Conservation (phyloP, 1,140 invertebrate species). For the Pseudachorutes palmiensis region DNA sequence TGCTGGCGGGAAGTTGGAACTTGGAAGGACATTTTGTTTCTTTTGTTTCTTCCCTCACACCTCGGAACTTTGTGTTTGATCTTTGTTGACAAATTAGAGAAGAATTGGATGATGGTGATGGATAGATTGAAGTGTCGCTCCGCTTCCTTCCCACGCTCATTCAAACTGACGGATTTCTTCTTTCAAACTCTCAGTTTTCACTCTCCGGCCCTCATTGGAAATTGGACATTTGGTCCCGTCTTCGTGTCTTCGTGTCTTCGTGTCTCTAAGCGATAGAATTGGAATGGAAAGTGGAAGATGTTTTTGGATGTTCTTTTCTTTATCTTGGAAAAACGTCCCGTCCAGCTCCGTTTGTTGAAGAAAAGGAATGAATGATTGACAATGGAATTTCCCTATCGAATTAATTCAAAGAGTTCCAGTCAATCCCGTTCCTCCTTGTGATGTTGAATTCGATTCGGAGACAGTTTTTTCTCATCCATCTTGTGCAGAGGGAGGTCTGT, state of each 20-base stretch:
- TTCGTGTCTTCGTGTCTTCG: too few species aligned
- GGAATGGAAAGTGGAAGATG: too few species aligned
- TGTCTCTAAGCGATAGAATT: too few species aligned
- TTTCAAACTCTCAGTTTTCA: not conserved
- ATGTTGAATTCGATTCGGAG: not conserved
- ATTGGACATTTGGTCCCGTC: too few species aligned
- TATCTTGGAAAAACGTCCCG: too few species aligned
- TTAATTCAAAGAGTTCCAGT: constrained; percentile 35
- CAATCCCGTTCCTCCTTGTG: constrained; percentile 19
- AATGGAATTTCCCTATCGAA: constrained; percentile 39
- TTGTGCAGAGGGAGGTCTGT: too few species aligned
- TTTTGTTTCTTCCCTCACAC: constrained; percentile 19
- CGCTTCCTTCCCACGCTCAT: not conserved
- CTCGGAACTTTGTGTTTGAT: constrained; percentile 24
- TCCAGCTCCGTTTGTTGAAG: too few species aligned
- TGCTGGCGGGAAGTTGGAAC: too few species aligned
- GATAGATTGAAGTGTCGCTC: not conserved
- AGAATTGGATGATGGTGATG: not conserved
- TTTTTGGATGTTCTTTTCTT: too few species aligned
- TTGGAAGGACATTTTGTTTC: too few species aligned
- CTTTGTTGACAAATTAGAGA: not conserved
- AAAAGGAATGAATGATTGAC: constrained; percentile 36
- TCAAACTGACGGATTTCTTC: not conserved
- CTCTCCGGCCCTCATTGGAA: too few species aligned
- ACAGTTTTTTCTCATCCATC: too few species aligned